Base-by-base conservation (phyloP, 2,113 vertebrate species). In the Daphoenositta chrysoptera region DNA sequence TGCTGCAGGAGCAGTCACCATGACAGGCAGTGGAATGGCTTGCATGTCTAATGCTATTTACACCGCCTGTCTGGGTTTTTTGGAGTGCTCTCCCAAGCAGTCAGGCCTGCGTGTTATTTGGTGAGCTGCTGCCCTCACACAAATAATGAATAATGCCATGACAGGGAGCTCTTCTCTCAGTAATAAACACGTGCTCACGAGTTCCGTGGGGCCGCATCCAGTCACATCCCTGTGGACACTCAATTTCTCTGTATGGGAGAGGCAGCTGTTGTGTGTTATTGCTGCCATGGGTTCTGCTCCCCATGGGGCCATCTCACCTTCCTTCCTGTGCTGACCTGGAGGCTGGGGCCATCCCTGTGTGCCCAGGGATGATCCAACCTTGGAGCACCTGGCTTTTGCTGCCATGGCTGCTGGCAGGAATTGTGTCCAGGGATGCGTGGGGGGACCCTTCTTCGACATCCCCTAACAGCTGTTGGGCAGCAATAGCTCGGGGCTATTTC, bases 361-460 rank as follows among this genome's bases (percentile, higher is more conserved):
- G 58, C 27, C 23, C 58, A 1, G 4, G 30, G 40, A 16, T 8
- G 56, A 22, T 44, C 23, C 42, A 9, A 0, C 51, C 31, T 33
- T 0, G 0, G 47, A 28, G 51, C 1, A 1, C 22, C 16, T 0
- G 0, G 31, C 37, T 63, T 44, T 45, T 18, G 21, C 60, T 9
- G 11, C 60, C 4, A 0, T 0, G 3, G 75, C 39, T 50, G 42
- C 65, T 5, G 70, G 28, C 58, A 63, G 80, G 40, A 44, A 30
- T 6, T 0, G 2, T 8, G 53, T 14, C 48, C 2, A 5, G 10
- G 65, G 39, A 6, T 7, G 30, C 3, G 40, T 1, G 39, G 3
- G 4, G 65, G 35, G 84, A 37, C 30, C 47, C n/a, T 70, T 30
- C 60, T 5, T 39, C 44, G 28, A 30, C 48, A 16, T 82, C 53